phyloP scores from a whole-genome alignment of 2,113 vertebrate genomes.

The Eupsittula cactorum region DNA sequence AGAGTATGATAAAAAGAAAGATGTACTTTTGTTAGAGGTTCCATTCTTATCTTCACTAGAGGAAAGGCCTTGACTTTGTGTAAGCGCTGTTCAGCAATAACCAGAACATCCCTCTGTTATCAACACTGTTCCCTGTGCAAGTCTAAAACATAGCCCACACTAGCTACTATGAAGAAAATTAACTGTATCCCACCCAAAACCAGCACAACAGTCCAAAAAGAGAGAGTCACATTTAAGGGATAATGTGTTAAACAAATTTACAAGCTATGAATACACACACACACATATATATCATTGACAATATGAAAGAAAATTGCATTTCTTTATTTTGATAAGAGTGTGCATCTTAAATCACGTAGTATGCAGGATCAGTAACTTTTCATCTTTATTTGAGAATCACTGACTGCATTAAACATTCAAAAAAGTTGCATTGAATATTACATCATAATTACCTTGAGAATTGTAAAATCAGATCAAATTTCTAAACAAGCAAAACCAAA shows the following conservation, averaged over 20 bases:
- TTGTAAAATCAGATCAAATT: neutral
- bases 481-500: neutral
- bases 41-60: neutral
- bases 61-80: rapidly evolving
- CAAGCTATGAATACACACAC: neutral
- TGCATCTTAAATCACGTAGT: neutral
- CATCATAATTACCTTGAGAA: neutral
- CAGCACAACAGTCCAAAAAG: neutral
- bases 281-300: neutral
- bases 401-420: neutral
- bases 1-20: neutral
- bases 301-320: neutral
- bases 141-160: neutral
- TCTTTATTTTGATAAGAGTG: neutral
- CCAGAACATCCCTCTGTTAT: neutral
- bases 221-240: neutral
- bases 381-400: neutral
- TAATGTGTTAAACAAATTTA: neutral
- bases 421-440: neutral
- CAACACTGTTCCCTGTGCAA: neutral
- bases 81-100: neutral
- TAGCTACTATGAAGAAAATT: neutral
- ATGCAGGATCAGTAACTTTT: neutral
- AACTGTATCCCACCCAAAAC: neutral
- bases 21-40: neutral